These are phyloP conservation scores for Strix aluco DNA, from an alignment of 2,113 vertebrate species.

Conservation along the genomic window DNA sequence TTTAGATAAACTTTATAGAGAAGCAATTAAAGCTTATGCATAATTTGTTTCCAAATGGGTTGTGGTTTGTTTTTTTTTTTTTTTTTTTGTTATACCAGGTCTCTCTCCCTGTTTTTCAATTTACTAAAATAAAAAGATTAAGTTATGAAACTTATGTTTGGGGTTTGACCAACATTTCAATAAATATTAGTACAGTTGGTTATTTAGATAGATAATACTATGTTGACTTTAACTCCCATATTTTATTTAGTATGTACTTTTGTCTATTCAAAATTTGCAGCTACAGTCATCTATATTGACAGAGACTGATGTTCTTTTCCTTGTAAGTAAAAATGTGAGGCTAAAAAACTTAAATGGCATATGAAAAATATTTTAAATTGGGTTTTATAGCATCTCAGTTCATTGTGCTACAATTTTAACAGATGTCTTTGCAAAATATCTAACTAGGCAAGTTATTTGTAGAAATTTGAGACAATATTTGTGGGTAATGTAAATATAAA, in stretches of 20 bases:
- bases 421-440: background rate
- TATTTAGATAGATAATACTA: background rate
- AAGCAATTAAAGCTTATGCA: background rate
- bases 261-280: background rate
- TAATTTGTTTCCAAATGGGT: background rate
- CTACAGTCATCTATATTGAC: background rate
- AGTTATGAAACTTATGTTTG: background rate
- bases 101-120: background rate
- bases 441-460: background rate
- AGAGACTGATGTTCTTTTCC: background rate
- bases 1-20: background rate
- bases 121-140: background rate
- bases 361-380: background rate
- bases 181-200: background rate
- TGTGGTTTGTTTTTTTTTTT: too few relatives aligned
- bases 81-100: background rate
- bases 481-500: background rate
- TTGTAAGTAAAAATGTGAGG: background rate
- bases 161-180: background rate
- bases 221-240: background rate
- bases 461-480: background rate
- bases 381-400: background rate
- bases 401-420: background rate
- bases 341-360: background rate
- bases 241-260: background rate